Base-by-base conservation (phyloP, 2,888 invertebrate species). In the Protodeltote pygarga region DNA sequence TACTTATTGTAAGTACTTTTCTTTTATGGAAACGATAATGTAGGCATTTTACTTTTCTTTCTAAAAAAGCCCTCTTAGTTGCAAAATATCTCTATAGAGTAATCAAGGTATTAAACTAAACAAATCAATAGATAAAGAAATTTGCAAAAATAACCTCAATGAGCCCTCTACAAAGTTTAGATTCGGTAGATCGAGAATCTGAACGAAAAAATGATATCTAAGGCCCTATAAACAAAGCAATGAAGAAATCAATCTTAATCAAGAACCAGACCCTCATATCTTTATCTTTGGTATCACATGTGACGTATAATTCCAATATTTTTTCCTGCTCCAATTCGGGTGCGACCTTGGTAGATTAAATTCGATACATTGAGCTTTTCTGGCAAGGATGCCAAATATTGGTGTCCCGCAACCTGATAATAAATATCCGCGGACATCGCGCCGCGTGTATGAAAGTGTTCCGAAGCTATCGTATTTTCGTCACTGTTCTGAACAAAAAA, bases 381-480 rank as follows among this genome's bases (percentile, higher is more conserved):
- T 60, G 62, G 55, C 57, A 37, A 40, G 39, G 35, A 53, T 64
- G 71, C 68, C 72, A 68, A 68, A 65, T 61, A 47, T 47, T 39
- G 59, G 61, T 48, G 35, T 32, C 42, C 73, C 59, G 15, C 65
- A 67, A 73, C 58, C 55, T 42, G 50, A 46, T 61, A 41, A 66
- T 71, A 71, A 71, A 74, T 66, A 63, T 63, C 35, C 39, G 34
- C 35, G 48, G 38, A 73, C 66, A 55, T 46, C 49, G 21, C 42
- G 27, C 55, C 58, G 54, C 46, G 35, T 60, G 63, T 64, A 60
- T 28, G 34, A 32, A 48, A 63, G 60, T 60, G 37, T 52, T 48
- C 37, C 17, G 29, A 23, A 38, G 48, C 44, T 46, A 23, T 42
- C 45, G 37, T 59, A 45, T 52, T 64, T 53, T 40, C 51, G 52